phyloP scores from a whole-genome alignment of 2,797 vertebrate species.

The Sphenopsis melanotis region DNA sequence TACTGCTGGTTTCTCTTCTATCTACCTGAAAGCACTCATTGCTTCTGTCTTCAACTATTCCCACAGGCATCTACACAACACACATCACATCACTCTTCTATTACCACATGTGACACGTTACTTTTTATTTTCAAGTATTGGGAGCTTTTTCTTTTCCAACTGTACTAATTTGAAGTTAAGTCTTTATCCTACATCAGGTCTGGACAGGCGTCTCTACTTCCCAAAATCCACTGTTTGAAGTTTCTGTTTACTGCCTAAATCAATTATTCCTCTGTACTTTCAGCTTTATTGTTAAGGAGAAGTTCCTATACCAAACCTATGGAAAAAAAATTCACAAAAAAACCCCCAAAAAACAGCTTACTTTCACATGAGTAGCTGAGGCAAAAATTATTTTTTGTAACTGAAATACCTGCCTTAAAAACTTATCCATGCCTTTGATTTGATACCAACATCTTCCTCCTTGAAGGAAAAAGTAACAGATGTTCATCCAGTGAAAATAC shows the following conservation, averaged over 20 bases:
- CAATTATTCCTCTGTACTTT: neutral
- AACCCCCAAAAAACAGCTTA: neutral
- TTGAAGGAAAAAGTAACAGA: neutral
- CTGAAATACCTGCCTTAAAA: neutral
- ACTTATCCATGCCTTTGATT: too few relatives aligned
- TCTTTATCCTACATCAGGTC: neutral
- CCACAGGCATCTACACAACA: neutral
- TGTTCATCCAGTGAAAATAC: neutral
- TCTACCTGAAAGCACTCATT: neutral
- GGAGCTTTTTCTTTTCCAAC: neutral
- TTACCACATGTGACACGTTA: fast-evolving
- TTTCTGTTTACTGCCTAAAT: neutral
- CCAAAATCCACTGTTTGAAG: neutral
- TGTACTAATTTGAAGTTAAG: neutral
- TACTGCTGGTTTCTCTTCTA: fast-evolving
- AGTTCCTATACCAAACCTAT: neutral
- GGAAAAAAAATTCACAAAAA: neutral
- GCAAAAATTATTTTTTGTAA: neutral
- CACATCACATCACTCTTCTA: neutral
- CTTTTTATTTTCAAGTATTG: neutral
- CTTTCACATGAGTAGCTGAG: neutral
- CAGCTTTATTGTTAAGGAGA: neutral
- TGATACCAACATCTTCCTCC: neutral
- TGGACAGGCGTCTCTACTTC: neutral
- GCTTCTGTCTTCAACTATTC: neutral